Percentiles rank a stretch among this genome's conserved stretches.
These are phyloP conservation scores for Hydrophis major DNA, from an alignment of 2,797 vertebrate species.

Conservation along the genomic window DNA sequence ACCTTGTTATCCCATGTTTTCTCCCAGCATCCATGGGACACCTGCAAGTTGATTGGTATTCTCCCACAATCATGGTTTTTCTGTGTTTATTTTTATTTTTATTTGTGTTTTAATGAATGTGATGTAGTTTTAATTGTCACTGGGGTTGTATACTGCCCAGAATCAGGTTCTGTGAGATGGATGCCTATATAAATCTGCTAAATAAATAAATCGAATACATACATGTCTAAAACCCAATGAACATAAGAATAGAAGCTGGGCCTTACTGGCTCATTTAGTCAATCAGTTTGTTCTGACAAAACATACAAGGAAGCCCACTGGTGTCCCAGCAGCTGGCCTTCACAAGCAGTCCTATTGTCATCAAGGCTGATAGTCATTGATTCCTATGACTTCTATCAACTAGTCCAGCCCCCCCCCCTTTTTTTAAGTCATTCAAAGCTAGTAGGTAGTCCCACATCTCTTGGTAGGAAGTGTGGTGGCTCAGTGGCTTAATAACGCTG, in stretches of 20 bases:
- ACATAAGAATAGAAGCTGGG: neutral
- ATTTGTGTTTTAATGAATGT: neutral
- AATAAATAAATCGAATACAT: neutral
- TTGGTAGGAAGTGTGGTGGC: neutral
- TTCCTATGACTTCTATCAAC: neutral
- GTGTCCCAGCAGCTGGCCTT: neutral
- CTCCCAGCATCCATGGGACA: neutral
- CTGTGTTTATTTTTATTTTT: neutral
- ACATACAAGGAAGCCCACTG: neutral
- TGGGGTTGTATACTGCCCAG: neutral
- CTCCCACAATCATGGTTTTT: neutral
- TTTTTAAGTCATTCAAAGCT: neutral
- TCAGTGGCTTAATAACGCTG: too few relatives aligned
- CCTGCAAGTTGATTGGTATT: neutral
- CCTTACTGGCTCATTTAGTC: neutral
- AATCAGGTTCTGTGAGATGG: neutral
- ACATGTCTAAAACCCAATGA: neutral
- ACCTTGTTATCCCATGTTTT: neutral
- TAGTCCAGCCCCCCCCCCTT: neutral
- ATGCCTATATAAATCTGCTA: neutral
- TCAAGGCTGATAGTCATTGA: neutral
- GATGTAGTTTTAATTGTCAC: neutral
- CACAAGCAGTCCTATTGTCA: neutral
- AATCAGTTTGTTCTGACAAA: neutral
- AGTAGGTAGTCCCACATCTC: neutral